phyloP scores from a whole-genome alignment of 2,797 vertebrate species.

The Craterocephalus amniculus region DNA sequence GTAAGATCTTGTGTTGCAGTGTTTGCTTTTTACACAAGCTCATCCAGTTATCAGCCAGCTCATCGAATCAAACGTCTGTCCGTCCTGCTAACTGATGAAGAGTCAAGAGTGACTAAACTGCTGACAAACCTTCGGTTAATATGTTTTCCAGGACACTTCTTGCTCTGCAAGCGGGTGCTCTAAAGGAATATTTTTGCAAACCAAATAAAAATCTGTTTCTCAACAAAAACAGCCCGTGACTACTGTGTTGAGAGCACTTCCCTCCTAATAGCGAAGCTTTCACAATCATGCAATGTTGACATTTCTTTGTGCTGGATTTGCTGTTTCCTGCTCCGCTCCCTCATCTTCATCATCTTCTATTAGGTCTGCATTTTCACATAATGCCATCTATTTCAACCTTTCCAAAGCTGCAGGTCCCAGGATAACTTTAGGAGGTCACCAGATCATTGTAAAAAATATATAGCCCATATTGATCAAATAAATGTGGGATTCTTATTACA shows the following conservation, averaged over 20 bases:
- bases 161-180: no score
- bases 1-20: not conserved
- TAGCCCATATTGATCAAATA: no score
- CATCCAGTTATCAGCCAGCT: not conserved
- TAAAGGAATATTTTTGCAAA: not conserved
- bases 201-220: not conserved
- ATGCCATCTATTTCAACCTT: no score
- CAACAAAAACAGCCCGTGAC: not conserved
- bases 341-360: not conserved
- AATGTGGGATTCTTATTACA: no score
- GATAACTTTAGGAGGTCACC: no score
- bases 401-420: no score
- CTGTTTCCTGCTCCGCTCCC: not conserved
- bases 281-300: not conserved
- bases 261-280: not conserved
- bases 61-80: not conserved
- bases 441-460: no score
- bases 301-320: not conserved
- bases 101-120: not conserved
- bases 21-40: not conserved
- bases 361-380: no score
- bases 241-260: constrained; percentile 1
- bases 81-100: not conserved
- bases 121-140: not conserved
- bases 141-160: not conserved